These are phyloP conservation scores for Drosophila lowei DNA, from an alignment of 1,140 invertebrate species.

Conservation along the genomic window DNA sequence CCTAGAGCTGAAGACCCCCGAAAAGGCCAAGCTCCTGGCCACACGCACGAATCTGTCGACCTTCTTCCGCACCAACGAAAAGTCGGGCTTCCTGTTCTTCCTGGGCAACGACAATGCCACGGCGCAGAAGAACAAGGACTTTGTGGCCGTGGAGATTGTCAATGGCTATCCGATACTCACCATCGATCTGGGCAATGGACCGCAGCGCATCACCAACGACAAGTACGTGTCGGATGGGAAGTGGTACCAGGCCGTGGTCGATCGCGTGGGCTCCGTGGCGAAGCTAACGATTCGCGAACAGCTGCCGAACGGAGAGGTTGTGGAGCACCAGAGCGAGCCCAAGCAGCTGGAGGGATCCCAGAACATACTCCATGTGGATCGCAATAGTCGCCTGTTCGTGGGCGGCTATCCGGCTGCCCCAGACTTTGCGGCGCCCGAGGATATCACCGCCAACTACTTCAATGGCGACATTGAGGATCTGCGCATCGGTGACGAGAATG, in stretches of 20 bases:
- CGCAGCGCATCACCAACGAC: slow-evolving; percentile 88
- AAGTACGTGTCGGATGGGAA: slow-evolving; percentile 92
- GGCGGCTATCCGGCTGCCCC: slow-evolving; percentile 92
- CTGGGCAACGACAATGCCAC: slow-evolving; percentile 93
- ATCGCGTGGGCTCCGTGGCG: slow-evolving; percentile 92
- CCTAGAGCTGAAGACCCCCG: slow-evolving; percentile 93
- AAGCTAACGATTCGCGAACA: slow-evolving; percentile 92
- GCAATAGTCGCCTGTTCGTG: slow-evolving; percentile 94
- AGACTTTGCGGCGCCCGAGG: slow-evolving; percentile 87
- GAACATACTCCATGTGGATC: slow-evolving; percentile 94
- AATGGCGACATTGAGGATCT: slow-evolving; percentile 96
- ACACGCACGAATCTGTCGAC: slow-evolving; percentile 94
- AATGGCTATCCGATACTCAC: slow-evolving; percentile 93
- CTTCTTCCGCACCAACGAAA: slow-evolving; percentile 92
- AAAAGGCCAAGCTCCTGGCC: slow-evolving; percentile 90
- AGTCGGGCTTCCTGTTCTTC: slow-evolving; percentile 93
- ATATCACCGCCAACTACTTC: slow-evolving; percentile 89
- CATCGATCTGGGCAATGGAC: slow-evolving; percentile 94
- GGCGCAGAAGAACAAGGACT: slow-evolving; percentile 89
- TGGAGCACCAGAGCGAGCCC: slow-evolving; percentile 83
- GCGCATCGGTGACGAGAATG: slow-evolving; percentile 92
- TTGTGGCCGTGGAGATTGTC: slow-evolving; percentile 95
- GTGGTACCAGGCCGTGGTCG: slow-evolving; percentile 96
- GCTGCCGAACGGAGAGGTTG: slow-evolving; percentile 85
- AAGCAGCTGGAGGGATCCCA: slow-evolving; percentile 87